Conservation (phyloP, 2,797 vertebrate species). For the Premnoplex brunnescens region DNA sequence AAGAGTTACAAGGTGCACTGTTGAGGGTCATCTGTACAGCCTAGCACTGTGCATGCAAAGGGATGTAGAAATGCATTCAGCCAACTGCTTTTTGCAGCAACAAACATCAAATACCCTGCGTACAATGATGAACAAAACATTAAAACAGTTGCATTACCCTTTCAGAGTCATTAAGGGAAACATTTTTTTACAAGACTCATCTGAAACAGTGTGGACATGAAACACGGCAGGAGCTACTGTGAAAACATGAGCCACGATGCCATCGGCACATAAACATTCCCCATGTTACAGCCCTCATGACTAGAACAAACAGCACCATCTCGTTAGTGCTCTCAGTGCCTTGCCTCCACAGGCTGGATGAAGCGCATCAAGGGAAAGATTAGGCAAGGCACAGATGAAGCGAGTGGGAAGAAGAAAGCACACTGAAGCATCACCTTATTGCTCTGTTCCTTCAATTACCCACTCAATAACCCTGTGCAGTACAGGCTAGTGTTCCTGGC, state of each 20-base stretch:
- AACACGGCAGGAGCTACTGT: not conserved
- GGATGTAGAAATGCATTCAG: not conserved
- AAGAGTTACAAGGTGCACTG: not conserved
- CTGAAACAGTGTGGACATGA: conserved; percentile 1
- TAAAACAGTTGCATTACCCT: not conserved
- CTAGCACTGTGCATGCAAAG: not conserved
- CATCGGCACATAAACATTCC: conserved; percentile 12
- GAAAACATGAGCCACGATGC: conserved; percentile 19
- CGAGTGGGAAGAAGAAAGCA: conserved; percentile 38
- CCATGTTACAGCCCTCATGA: conserved; percentile 8
- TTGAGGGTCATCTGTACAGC: not conserved
- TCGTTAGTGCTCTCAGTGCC: conserved; percentile 6
- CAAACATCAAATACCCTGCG: not conserved
- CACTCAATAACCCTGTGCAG: not conserved
- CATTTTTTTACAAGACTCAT: conserved; percentile 14
- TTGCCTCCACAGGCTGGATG: conserved; percentile 24
- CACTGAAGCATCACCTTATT: conserved; percentile 34
- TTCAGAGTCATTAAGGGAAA: conserved; percentile 11
- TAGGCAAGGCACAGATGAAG: conserved; percentile 52
- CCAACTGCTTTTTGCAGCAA: not conserved
- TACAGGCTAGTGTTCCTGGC: not conserved
- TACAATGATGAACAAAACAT: not conserved
- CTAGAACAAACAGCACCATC: conserved; percentile 33
- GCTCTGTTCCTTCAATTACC: conserved; percentile 30
- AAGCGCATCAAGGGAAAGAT: conserved; percentile 53